phyloP scores from a whole-genome alignment of 1,140 invertebrate species.

The Geopemphigus sp. region DNA sequence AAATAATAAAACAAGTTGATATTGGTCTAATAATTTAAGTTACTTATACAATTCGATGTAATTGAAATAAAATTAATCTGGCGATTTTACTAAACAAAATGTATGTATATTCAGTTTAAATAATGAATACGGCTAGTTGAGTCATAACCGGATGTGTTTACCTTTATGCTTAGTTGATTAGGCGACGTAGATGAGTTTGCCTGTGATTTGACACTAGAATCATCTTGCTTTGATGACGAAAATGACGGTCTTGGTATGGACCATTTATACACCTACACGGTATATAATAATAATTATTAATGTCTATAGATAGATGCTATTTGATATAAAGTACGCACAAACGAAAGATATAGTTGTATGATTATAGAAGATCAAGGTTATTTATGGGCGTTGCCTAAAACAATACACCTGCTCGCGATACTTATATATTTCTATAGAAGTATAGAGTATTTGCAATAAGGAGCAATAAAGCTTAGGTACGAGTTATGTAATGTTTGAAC shows the following conservation, averaged over 20 bases:
- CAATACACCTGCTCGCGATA: conserved; percentile 27
- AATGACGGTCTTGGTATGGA: conserved; percentile 53
- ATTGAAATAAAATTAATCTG: too few relatives aligned
- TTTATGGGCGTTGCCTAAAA: conserved; percentile 40
- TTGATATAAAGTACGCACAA: neutral
- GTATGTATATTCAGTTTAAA: too few relatives aligned
- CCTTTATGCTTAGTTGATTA: conserved; percentile 49
- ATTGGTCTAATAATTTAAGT: too few relatives aligned
- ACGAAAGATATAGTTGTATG: conserved; percentile 23
- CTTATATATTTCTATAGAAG: too few relatives aligned
- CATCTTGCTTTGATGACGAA: neutral
- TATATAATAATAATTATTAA: neutral
- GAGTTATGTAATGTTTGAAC: conserved; percentile 29
- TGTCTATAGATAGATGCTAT: neutral
- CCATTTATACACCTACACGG: conserved; percentile 51
- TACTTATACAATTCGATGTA: too few relatives aligned
- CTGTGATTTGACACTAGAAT: conserved; percentile 51
- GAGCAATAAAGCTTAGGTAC: conserved; percentile 10
- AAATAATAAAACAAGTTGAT: too few relatives aligned
- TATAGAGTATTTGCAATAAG: conserved; percentile 29
- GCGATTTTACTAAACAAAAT: too few relatives aligned
- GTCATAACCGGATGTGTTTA: neutral
- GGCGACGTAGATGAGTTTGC: conserved; percentile 50
- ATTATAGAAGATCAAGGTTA: conserved; percentile 48
- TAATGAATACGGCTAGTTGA: too few relatives aligned